Conservation (phyloP, 1,140 invertebrate genomes). For the Plectrocnemia conspersa region DNA sequence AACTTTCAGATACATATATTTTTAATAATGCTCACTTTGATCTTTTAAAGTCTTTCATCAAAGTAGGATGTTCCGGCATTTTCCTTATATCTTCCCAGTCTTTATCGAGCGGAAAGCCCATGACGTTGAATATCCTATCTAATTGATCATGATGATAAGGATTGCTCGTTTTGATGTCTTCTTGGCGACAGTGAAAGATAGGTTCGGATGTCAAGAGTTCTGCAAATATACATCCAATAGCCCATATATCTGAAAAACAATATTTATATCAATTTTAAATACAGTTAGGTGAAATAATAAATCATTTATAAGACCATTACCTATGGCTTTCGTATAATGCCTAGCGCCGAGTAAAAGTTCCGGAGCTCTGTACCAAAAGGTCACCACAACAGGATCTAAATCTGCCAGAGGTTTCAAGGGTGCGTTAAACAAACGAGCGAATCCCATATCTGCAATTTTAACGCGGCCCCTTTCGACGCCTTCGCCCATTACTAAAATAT, state of each 20-base stretch:
- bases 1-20: no score
- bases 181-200: constrained; percentile 99
- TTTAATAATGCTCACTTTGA: constrained; percentile 70
- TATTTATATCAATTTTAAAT: background rate
- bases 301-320: constrained; percentile 48
- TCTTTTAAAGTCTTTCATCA: constrained; percentile 96
- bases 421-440: constrained; percentile 98
- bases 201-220: constrained; percentile 96
- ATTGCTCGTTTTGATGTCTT: constrained; percentile 99
- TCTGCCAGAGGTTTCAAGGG: constrained; percentile 96
- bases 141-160: constrained; percentile 99
- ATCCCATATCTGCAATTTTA: constrained; percentile 99
- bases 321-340: constrained; percentile 98
- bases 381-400: constrained; percentile 98
- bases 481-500: constrained; percentile 99
- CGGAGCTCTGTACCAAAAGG: constrained; percentile 99
- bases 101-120: constrained; percentile 98
- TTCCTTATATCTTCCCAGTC: constrained; percentile 99
- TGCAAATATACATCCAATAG: constrained; percentile 99
- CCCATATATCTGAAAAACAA: constrained; percentile 89
- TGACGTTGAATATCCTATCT: constrained; percentile 99
- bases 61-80: constrained; percentile 97
- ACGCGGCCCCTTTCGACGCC: constrained; percentile 93
- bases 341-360: constrained; percentile 93
- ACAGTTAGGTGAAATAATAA: background rate